Percentiles rank a stretch among this genome's conserved stretches.
Conservation (phyloP, 2,797 vertebrate genomes). For the Gila robusta region DNA sequence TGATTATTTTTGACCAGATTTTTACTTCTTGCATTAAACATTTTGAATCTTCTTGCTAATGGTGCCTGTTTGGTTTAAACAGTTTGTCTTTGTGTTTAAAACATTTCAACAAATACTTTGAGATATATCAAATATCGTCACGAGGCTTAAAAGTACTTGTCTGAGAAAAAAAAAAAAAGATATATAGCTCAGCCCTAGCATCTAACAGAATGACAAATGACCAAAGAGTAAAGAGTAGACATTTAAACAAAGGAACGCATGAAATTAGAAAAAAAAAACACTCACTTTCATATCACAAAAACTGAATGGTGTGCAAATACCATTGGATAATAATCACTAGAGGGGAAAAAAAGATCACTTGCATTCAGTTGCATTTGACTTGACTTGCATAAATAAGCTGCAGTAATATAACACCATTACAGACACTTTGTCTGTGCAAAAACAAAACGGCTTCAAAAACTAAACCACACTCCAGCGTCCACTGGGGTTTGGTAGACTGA, state of each 20-base stretch:
- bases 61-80: not conserved
- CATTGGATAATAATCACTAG: not conserved
- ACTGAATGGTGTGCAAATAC: not conserved
- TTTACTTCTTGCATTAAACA: not conserved
- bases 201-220: constrained; percentile 13
- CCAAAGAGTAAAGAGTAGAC: not conserved
- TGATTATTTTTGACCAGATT: not conserved
- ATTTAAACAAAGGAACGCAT: not conserved
- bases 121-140: not conserved
- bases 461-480: constrained; percentile 39
- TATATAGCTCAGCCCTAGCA: not conserved
- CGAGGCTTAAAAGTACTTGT: not conserved
- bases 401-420: constrained; percentile 37
- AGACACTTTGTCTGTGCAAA: constrained; percentile 22
- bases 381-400: constrained; percentile 33
- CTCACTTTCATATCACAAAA: not conserved
- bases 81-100: not conserved
- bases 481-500: constrained; percentile 36
- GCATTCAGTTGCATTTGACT: constrained; percentile 25
- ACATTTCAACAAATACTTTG: not conserved
- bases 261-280: not conserved
- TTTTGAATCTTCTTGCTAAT: not conserved
- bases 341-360: not conserved
- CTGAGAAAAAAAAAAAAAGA: not conserved
- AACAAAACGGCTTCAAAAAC: constrained; percentile 16